phyloP scores from a whole-genome alignment of 1,140 invertebrate genomes.

The Apocrypta bakeri region DNA sequence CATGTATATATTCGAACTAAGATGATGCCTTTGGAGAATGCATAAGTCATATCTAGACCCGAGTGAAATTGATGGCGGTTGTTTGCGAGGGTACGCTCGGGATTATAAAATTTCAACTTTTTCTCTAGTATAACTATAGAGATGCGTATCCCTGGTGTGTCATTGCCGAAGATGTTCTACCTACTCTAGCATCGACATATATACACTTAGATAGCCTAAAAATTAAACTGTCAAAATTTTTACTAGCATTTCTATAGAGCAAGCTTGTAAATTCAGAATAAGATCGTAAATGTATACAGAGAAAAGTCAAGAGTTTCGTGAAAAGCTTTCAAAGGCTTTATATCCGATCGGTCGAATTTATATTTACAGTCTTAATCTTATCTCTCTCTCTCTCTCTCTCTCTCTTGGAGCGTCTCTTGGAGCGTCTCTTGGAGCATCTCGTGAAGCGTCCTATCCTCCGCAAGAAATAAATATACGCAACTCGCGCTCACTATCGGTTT shows the following conservation, averaged over 20 bases:
- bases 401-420: too few species aligned
- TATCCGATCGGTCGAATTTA: conserved; percentile 49
- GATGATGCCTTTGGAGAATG: conserved; percentile 4
- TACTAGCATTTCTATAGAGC: too few species aligned
- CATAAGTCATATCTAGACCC: conserved; percentile 37
- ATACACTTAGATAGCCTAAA: too few species aligned
- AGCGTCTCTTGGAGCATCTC: too few species aligned
- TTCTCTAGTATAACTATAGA: not conserved
- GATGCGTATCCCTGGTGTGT: too few species aligned
- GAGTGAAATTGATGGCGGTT: conserved; percentile 6
- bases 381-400: conserved; percentile 23
- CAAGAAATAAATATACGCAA: conserved; percentile 56
- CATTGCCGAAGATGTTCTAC: too few species aligned
- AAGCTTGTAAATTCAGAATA: too few species aligned
- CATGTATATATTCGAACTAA: not conserved
- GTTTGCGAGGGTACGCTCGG: conserved; percentile 19
- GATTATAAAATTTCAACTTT: conserved; percentile 52
- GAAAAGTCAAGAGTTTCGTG: too few species aligned
- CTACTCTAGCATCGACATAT: too few species aligned
- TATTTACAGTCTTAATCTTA: conserved; percentile 48
- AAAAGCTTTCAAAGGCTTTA: not conserved
- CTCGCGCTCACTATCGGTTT: conserved; percentile 46
- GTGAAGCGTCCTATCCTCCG: not conserved
- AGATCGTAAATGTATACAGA: too few species aligned
- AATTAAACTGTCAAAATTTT: too few species aligned